These are phyloP conservation scores for Pseudomyrmex concolor DNA, from an alignment of 1,140 invertebrate species.

Conservation along the genomic window DNA sequence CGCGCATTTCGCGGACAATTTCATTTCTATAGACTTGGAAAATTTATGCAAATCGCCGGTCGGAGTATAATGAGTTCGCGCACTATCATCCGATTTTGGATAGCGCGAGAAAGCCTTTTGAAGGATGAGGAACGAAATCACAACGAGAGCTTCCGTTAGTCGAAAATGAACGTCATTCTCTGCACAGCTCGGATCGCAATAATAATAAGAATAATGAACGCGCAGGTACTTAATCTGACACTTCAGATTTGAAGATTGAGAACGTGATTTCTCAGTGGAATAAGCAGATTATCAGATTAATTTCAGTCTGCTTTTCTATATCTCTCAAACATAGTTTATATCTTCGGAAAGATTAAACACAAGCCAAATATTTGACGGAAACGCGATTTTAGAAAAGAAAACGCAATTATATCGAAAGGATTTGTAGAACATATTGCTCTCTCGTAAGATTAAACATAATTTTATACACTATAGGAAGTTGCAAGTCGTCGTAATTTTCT, in stretches of 20 bases:
- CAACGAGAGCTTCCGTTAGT: conserved; percentile 29
- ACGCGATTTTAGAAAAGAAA: neutral
- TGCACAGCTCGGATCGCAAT: neutral
- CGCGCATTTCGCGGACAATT: conserved; percentile 72
- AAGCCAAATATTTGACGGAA: neutral
- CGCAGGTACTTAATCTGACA: conserved; percentile 10
- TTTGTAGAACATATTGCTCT: no score
- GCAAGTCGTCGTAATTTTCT: neutral
- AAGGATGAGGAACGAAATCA: neutral
- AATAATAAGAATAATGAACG: conserved; percentile 37
- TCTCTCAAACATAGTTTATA: neutral
- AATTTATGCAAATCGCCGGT: conserved; percentile 76
- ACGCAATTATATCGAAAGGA: neutral
- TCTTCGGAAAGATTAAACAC: neutral
- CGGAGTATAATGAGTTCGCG: conserved; percentile 62
- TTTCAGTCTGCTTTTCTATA: neutral
- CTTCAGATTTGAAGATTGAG: neutral
- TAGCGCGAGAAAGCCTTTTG: conserved; percentile 49
- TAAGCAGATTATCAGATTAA: conserved; percentile 25
- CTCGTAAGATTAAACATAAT: no score
- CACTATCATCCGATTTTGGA: conserved; percentile 71
- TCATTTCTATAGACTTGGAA: conserved; percentile 68
- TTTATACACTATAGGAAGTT: no score
- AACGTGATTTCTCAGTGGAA: neutral
- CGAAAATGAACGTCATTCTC: neutral